Evolutionary conservation across 1,140 invertebrate genomes (phyloP), one percentile per base, ranked within the genome.

Genomic region (Sitophilus oryzae): DNA sequence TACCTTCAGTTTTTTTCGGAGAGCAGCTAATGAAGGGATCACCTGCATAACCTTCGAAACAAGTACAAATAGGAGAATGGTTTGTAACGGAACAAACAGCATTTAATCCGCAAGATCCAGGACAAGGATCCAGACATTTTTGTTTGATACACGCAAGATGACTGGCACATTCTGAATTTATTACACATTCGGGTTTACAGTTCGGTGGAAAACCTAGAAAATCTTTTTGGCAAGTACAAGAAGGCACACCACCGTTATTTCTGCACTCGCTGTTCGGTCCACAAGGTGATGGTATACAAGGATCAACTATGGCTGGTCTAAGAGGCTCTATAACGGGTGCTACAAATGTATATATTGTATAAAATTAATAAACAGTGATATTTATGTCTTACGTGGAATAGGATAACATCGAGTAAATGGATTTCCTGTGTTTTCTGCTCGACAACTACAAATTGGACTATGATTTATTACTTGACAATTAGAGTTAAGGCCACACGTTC

Each of bases 181-280:
- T 78, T 10, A 77, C 73, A 70, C 85, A 88, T 70, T 88, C 84
- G 11, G 85, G 84, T 5, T 82, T 76, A 66, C 86, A 89, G 62
- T 82, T 79, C 21, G 84, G 84, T 16, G 85, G 83, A 15, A 73
- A 73, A 37, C 86, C 86, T 38, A 82, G 77, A 61, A 79, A 86
- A 42, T 78, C 78, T 1, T 76, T 73, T 53, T 79, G 72, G 66
- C 87, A 89, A 47, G 79, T 76, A 66, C 87, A 89, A 22, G 78
- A 76, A 1, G 79, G 77, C 6, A 74, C 70, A n/a, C 78, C 78
- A 44, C 74, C 66, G 20, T 71, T 71, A 50, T 83, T 81, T 4
- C 80, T 77, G 63, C 89, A 93, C 30, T 84, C 77, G 5, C 88
- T 81, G 68, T 91, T 88, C 0, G 86, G 80, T 2, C 89, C 89